Conservation (phyloP, 2,888 invertebrate species). For the Xylota sylvarum region DNA sequence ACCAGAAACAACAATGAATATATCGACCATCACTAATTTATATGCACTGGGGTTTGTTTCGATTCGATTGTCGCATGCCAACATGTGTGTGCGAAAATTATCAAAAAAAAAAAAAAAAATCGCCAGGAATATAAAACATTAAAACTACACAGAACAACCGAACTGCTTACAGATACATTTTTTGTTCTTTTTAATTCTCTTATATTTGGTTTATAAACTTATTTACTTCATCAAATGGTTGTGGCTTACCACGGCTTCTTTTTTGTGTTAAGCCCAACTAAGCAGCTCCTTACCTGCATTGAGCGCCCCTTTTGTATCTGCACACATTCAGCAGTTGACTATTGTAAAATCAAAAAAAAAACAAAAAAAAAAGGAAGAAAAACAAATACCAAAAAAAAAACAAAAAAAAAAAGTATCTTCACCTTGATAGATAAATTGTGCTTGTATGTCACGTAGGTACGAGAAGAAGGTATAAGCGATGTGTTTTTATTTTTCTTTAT, state of each 20-base stretch:
- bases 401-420: slow-evolving; percentile 62
- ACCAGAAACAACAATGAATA: slow-evolving; percentile 66
- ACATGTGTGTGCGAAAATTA: slow-evolving; percentile 75
- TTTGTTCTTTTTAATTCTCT: slow-evolving; percentile 23
- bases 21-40: slow-evolving; percentile 75
- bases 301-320: slow-evolving; percentile 53
- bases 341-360: slow-evolving; percentile 52
- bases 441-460: slow-evolving; percentile 76
- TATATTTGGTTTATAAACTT: slow-evolving; percentile 36
- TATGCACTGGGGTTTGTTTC: slow-evolving; percentile 72
- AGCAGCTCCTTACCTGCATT: slow-evolving; percentile 72
- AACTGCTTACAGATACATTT: slow-evolving; percentile 55
- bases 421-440: slow-evolving; percentile 77
- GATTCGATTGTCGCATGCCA: slow-evolving; percentile 75
- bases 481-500: slow-evolving; percentile 58
- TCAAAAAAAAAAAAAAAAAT: slow-evolving; percentile 41
- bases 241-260: slow-evolving; percentile 35
- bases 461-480: slow-evolving; percentile 70
- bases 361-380: slow-evolving; percentile 27
- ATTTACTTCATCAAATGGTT: slow-evolving; percentile 49
- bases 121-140: slow-evolving; percentile 25
- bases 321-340: slow-evolving; percentile 61
- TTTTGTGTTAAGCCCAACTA: slow-evolving; percentile 53
- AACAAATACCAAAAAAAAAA: slow-evolving; percentile 40
- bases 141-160: slow-evolving; percentile 22